phyloP scores from a whole-genome alignment of 2,888 invertebrate genomes.

The Strigamia transsilvanica region DNA sequence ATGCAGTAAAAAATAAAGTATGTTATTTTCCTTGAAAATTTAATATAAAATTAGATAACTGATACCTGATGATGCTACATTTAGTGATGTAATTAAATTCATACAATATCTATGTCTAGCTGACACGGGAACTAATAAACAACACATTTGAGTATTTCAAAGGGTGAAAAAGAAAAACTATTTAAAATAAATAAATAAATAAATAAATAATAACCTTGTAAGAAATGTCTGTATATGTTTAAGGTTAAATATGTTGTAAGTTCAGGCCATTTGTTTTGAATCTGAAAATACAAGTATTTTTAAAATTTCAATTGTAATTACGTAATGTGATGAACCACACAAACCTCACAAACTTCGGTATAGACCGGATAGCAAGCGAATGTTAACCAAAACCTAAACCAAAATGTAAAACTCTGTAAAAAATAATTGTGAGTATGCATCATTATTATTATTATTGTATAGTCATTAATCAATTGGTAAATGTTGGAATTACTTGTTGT shows the following conservation, averaged over 20 bases:
- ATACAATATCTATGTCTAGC: background rate
- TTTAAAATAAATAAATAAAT: background rate
- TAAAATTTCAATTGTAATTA: background rate
- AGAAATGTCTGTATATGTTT: slow-evolving; percentile 21
- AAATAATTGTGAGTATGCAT: no score
- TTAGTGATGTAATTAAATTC: background rate
- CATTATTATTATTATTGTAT: no score
- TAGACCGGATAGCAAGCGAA: background rate
- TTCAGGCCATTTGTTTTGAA: background rate
- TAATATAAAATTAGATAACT: no score
- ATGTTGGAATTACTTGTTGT: background rate
- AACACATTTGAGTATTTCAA: background rate
- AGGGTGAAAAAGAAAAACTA: background rate
- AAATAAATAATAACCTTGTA: background rate
- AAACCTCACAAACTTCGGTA: background rate
- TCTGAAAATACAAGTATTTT: background rate
- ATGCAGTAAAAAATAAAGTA: background rate
- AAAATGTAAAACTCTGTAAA: background rate
- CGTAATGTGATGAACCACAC: background rate
- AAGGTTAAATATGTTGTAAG: background rate
- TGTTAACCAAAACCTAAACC: background rate
- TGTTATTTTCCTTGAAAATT: no score
- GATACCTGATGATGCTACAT: background rate
- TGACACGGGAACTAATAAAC: background rate
- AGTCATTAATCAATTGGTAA: no score